Base-by-base conservation (phyloP, 2,797 vertebrate species). In the Gila robusta region DNA sequence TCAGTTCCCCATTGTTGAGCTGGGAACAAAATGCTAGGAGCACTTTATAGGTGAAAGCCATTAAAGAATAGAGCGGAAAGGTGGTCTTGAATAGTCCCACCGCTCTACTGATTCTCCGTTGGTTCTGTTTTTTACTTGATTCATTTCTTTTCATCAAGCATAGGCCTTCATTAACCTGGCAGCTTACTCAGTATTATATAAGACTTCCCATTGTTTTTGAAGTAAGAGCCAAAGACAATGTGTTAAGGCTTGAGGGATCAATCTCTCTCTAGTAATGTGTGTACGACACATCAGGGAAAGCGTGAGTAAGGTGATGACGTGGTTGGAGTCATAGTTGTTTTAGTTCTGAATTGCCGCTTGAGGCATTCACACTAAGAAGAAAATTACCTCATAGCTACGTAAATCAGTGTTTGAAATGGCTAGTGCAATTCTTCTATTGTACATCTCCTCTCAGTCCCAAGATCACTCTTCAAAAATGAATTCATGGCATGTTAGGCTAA, bases 121-220 rank as follows among this genome's bases (percentile, higher is more conserved):
- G 74, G 85, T 71, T 79, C 79, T 56, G 17, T 74, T 71, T 85
- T 62, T 85, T 72, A 32, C 73, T 70, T 74, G 70, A 74, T 81
- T 49, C 37, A 66, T 74, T 52, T 35, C 49, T 83, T 85, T 84
- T 88, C 84, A 79, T 94, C 92, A 93, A 90, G 83, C 37, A 71
- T 64, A 17, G 77, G 85, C 85, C 88, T 89, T 76, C 90, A 93
- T 93, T 93, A 90, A 93, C 91, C 93, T 92, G 92, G 90, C 93
- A 94, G 93, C 94, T 87, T 86, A 83, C 88, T 91, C 91, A 81
- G 91, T 90, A 54, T 94, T 95, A 93, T 92, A 92, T 91, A 95
- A 94, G 91, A 90, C 91, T 82, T 91, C 84, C 73, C 86, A 84
- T 88, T 86, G 92, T 91, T 93, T 93, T 91, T 86, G 89, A 89